Evolutionary conservation across 92 coral and sea anemone genomes (phyloP).

Genomic region (Heliopora coerulea): DNA sequence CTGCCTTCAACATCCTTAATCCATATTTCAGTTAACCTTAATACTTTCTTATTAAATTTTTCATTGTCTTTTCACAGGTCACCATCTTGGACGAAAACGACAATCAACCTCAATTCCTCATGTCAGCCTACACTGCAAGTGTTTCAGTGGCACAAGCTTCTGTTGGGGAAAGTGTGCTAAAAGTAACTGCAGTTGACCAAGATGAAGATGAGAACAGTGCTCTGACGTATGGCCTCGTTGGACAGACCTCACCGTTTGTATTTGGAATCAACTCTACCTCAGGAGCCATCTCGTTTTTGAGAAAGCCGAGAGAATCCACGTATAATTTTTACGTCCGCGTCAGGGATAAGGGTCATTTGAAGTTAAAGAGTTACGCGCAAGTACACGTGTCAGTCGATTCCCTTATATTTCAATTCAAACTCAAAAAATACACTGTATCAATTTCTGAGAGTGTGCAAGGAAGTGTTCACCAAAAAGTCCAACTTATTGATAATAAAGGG

Average conservation of each 20-base stretch:
- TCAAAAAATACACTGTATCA: conserved; percentile 60
- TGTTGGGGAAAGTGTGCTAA: conserved; percentile 64
- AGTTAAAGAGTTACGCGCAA: conserved; percentile 60
- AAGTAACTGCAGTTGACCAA: conserved; percentile 83
- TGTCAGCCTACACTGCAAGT: conserved; percentile 75
- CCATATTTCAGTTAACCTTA: no score
- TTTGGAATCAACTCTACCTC: conserved; percentile 67
- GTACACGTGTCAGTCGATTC: conserved; percentile 60
- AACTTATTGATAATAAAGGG: conserved; percentile 60
- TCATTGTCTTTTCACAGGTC: conserved; percentile 55
- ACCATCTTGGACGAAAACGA: conserved; percentile 82
- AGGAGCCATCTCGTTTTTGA: conserved; percentile 65
- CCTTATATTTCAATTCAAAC: conserved; percentile 71
- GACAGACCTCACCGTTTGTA: conserved; percentile 95
- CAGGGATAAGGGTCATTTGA: conserved; percentile 79
- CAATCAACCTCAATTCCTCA: conserved; percentile 86
- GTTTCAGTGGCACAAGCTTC: conserved; percentile 52
- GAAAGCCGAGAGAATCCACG: conserved; percentile 70
- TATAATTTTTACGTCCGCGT: conserved; percentile 87
- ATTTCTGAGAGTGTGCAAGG: conserved; percentile 55
- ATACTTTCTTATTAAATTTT: background rate
- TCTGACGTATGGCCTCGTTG: conserved; percentile 79
- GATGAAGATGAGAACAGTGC: conserved; percentile 83
- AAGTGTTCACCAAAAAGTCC: conserved; percentile 45
- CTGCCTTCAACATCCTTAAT: background rate